These are phyloP conservation scores for Antidorcas marsupialis DNA, from an alignment of 2,113 vertebrate species.

Conservation along the genomic window DNA sequence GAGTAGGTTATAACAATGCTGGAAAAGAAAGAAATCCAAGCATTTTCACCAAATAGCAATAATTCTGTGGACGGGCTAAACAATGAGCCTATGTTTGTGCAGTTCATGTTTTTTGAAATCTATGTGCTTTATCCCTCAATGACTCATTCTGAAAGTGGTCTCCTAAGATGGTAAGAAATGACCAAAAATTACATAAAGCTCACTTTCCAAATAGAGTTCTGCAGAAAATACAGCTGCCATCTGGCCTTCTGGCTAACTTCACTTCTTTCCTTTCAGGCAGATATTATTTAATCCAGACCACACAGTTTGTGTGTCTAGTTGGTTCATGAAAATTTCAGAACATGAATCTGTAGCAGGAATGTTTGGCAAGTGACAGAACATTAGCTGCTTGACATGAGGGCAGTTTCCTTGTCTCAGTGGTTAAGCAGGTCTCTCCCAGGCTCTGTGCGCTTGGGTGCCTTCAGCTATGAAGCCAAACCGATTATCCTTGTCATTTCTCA, in stretches of 20 bases:
- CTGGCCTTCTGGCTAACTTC: constrained; percentile 49
- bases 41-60: background rate
- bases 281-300: constrained; percentile 54
- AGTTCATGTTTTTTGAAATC: background rate
- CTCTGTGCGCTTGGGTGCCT: background rate
- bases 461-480: background rate
- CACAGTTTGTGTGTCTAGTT: background rate
- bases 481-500: constrained; percentile 20
- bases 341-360: background rate
- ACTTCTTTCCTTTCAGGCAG: constrained; percentile 36
- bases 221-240: constrained; percentile 60
- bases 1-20: background rate
- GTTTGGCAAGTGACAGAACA: constrained; percentile 8
- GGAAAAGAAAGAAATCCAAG: background rate
- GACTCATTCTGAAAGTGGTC: constrained; percentile 39
- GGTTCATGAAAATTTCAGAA: constrained; percentile 20
- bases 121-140: background rate
- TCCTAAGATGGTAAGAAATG: constrained; percentile 39
- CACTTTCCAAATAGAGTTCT: constrained; percentile 54
- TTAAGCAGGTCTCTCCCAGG: background rate
- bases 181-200: constrained; percentile 56
- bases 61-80: background rate
- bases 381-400: background rate
- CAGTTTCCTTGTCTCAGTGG: background rate
- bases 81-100: background rate